Evolutionary conservation across 1,140 invertebrate genomes (phyloP).

Genomic region (Stratiolaelaps scimitus): DNA sequence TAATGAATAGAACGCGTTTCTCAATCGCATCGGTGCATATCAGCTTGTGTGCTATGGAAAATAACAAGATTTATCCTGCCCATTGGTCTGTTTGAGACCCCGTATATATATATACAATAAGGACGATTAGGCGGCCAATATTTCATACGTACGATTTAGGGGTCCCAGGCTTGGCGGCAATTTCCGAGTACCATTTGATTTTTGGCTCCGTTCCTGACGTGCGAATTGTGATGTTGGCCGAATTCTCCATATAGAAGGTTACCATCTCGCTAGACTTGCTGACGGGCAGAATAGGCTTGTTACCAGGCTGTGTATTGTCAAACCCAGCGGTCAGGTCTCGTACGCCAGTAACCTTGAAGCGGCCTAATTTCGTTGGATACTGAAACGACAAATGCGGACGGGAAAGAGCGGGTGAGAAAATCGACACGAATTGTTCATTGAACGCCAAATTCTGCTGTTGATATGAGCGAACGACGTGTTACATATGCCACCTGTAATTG

Average conservation of each 20-base stretch:
- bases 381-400: constrained; percentile 44
- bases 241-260: constrained; percentile 82
- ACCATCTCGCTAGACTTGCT: constrained; percentile 81
- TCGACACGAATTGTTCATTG: constrained; percentile 28
- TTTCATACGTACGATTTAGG: constrained; percentile 10
- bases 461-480: too few relatives aligned
- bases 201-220: constrained; percentile 98
- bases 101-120: background rate
- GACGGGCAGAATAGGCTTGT: constrained; percentile 57
- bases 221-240: constrained; percentile 69
- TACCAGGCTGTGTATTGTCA: constrained; percentile 58
- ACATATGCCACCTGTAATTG: too few relatives aligned
- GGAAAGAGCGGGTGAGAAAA: constrained; percentile 7
- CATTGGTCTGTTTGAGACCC: background rate
- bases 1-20: too few relatives aligned
- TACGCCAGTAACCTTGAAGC: constrained; percentile 58
- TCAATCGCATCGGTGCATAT: constrained; percentile 3
- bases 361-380: constrained; percentile 59
- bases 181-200: constrained; percentile 91
- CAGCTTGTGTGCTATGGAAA: background rate
- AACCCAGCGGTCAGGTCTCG: constrained; percentile 80
- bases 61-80: background rate
- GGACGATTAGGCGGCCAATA: background rate
- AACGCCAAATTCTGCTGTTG: too few relatives aligned
- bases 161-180: constrained; percentile 49